Percentiles rank a stretch among this genome's conserved stretches.
These are phyloP conservation scores for Minunthozetes semirufus DNA, from an alignment of 2,888 invertebrate species.

Conservation along the genomic window DNA sequence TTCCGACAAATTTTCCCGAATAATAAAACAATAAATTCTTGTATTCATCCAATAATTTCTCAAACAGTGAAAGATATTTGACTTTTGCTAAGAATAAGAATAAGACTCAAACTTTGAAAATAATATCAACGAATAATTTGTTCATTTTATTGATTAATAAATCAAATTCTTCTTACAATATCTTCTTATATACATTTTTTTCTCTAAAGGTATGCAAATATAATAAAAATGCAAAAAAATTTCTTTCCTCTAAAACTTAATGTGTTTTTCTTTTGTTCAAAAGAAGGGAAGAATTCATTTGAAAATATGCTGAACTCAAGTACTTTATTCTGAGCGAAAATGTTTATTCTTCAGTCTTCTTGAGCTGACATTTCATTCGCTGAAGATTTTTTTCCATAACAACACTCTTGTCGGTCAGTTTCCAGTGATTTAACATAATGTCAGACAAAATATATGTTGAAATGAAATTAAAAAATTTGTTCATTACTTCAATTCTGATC, in stretches of 20 bases:
- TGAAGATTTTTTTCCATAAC: neutral
- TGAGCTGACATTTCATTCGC: neutral
- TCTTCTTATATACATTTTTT: neutral
- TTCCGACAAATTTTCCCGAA: neutral
- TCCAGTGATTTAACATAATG: neutral
- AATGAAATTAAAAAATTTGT: too few species aligned
- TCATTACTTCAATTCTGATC: too few species aligned
- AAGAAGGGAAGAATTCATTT: neutral
- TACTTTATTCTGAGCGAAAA: neutral
- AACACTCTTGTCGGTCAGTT: neutral
- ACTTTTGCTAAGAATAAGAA: neutral
- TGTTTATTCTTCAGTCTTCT: neutral
- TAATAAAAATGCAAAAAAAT: neutral
- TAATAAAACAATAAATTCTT: neutral
- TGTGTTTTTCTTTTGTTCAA: neutral
- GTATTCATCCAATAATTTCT: neutral
- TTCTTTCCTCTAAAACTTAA: neutral
- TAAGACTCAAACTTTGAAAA: neutral
- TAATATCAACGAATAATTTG: neutral
- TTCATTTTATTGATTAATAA: slow-evolving; percentile 1
- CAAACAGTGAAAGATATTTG: neutral
- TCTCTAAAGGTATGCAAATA: slow-evolving; percentile 10
- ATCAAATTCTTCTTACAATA: slow-evolving; percentile 1
- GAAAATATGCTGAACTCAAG: slow-evolving; percentile 1
- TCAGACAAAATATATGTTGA: neutral